phyloP scores from a whole-genome alignment of 2,113 vertebrate genomes.

The Dicrurus megarhynchus region DNA sequence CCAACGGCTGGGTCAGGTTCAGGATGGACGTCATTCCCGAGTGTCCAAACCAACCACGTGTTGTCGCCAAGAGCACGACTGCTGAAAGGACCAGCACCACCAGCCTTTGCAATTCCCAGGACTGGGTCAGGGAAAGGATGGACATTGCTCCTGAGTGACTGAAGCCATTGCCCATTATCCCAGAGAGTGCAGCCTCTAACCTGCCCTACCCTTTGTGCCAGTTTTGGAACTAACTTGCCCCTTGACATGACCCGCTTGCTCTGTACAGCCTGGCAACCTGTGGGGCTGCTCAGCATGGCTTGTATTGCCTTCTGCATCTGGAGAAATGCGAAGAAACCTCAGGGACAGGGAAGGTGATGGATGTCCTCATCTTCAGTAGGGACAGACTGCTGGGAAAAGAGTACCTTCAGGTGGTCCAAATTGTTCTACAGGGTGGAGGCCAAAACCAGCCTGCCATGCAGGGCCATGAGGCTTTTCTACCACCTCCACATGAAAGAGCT shows the following conservation, averaged over 20 bases:
- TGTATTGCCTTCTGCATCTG: neutral
- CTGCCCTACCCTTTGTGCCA: neutral
- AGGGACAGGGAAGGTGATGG: neutral
- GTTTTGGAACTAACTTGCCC: neutral
- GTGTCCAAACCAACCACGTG: neutral
- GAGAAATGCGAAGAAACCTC: neutral
- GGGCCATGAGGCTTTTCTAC: neutral
- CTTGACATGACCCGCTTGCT: neutral
- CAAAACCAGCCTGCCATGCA: neutral
- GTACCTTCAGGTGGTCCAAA: neutral
- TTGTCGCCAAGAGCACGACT: rapidly evolving
- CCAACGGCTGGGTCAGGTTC: neutral
- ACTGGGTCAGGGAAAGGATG: neutral
- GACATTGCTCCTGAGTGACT: neutral
- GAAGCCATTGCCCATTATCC: neutral
- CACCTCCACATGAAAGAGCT: neutral
- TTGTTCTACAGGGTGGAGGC: neutral
- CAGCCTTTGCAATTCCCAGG: neutral
- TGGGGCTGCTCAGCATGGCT: neutral
- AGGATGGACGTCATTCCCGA: neutral
- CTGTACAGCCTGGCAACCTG: neutral
- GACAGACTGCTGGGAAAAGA: neutral
- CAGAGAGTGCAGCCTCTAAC: neutral
- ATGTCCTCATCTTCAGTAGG: neutral
- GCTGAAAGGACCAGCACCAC: neutral